Evolutionary conservation across 1,140 invertebrate genomes (phyloP), one percentile per base, ranked within the genome.

Genomic region (Leptinotarsa texana): DNA sequence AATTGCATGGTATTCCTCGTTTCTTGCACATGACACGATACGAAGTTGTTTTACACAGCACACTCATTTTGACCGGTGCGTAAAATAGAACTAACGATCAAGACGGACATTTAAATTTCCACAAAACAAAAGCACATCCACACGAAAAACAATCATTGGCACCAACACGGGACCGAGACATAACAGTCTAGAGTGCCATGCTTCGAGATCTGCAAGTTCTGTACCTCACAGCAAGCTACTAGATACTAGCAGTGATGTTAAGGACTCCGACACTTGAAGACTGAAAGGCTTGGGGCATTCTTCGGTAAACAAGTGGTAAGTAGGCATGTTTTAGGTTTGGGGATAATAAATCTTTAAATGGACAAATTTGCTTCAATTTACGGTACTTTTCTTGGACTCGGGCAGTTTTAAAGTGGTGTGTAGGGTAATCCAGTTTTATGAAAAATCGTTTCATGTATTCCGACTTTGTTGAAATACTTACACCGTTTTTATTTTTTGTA

Each of bases 221-320:
- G 22, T 67, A 67, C 65, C 65, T 24, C 65, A 67, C 65, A 67
- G 22, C 65, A 42, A 17, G 65, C 65, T 27, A 27, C 65, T 17
- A 27, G 22, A 24, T 42, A 67, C 65, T 67, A 67, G 65, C 65
- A 67, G 24, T 17, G 21, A 27, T 42, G 65, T 67, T 57, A 67
- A 27, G 65, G 21, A n/a, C 65, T 67, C 63, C 63, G 63, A 65
- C 63, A 65, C 63, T 65, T 42, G 42, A 57, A 57, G 21, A 67
- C 42, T 42, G 24, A 67, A 42, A 17, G 42, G 65, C 65, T 42
- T 42, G 65, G n/a, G 65, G 65, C 42, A n/a, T n/a, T 67, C 65
- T 67, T 67, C 24, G 65, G 65, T 67, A 67, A 67, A 67, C 65
- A 67, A 67, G 51, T 57, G 51, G 51, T 57, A 57, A 57, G 51